A percentile compares a stretch with the other conserved stretches of the same genome.
Evolutionary conservation across 2,797 vertebrate species (phyloP).

Genomic region (Cyclura pinguis): DNA sequence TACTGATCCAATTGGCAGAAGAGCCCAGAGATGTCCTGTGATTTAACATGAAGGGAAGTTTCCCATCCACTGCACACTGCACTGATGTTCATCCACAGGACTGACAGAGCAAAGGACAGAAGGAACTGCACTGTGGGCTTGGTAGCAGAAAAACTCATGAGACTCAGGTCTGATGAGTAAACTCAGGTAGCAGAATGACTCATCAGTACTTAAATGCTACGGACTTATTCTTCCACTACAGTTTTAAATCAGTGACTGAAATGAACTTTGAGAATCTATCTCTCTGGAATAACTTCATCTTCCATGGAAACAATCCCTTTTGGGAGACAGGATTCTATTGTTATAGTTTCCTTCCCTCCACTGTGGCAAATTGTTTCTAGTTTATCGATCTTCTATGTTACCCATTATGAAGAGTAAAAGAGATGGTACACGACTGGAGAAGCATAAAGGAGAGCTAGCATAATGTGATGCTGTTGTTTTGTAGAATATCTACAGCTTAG

Average conservation of each 20-base stretch:
- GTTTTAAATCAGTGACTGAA: not conserved
- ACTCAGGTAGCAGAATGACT: not conserved
- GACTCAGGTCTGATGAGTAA: too few species aligned
- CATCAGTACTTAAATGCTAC: not conserved
- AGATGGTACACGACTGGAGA: too few species aligned
- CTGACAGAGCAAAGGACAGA: not conserved
- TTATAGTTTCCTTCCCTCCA: not conserved
- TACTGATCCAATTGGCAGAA: not conserved
- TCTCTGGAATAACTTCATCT: not conserved
- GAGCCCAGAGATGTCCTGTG: not conserved
- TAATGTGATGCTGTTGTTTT: too few species aligned
- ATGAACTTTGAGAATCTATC: not conserved
- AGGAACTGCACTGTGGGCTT: not conserved
- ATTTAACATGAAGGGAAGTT: constrained; percentile 37
- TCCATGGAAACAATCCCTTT: constrained; percentile 7
- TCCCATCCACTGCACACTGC: not conserved
- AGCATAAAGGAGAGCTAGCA: too few species aligned
- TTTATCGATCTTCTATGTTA: too few species aligned
- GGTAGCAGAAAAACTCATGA: not conserved
- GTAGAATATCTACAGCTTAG: too few species aligned
- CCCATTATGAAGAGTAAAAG: too few species aligned
- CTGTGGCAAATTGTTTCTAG: too few species aligned
- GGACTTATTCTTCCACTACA: not conserved
- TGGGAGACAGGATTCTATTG: not conserved
- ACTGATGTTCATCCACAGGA: not conserved